Base-by-base conservation (phyloP, 2,888 invertebrate species). In the Dromius quadrimaculatus region DNA sequence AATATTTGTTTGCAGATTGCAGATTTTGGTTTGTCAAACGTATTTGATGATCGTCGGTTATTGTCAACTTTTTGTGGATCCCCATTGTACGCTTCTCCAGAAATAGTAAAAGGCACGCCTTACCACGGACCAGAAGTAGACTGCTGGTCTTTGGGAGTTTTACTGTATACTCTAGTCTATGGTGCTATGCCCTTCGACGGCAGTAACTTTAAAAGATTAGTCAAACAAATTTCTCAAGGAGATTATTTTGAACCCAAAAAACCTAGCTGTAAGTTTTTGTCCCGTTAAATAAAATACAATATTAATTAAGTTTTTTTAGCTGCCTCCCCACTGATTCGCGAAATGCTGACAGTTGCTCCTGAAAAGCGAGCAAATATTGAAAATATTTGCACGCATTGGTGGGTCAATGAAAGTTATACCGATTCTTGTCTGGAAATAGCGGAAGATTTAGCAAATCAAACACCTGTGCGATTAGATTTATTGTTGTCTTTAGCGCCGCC, bases 161-260 rank as follows among this genome's bases (percentile, higher is more conserved):
- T 70, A 3, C 34, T 66, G n/a, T 59, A 99, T 83, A 98, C 98
- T 50, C 87, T 99, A 79, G 98, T 99, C 75, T 99, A 98, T 82
- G 98, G 98, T 76, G 97, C 98, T 74, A 99, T 99, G 99, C 99
- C 94, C 64, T 98, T 98, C 82, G 98, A 98, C 84, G 98, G 98
- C 72, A 95, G 96, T 73, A 97, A 98, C 85, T 98, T 98, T 84
- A 97, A 97, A 83, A 90, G 95, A 78, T 89, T 99, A 79, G 97
- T 97, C 74, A 92, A 94, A 80, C 97, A 98, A 84, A 98, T 98
- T 80, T 97, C 97, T 77, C 92, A 94, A 80, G 98, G 98, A 2
- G 97, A 97, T 82, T 99, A 98, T 83, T 97, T 94, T 80, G 98
- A 98, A 83, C 98, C 98, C 50, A 92, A 94, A 78, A 92, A 89